Percentiles rank a stretch among this genome's conserved stretches.
phyloP scores from a whole-genome alignment of 2,797 vertebrate species.

The Stomatorhinus walkeri region DNA sequence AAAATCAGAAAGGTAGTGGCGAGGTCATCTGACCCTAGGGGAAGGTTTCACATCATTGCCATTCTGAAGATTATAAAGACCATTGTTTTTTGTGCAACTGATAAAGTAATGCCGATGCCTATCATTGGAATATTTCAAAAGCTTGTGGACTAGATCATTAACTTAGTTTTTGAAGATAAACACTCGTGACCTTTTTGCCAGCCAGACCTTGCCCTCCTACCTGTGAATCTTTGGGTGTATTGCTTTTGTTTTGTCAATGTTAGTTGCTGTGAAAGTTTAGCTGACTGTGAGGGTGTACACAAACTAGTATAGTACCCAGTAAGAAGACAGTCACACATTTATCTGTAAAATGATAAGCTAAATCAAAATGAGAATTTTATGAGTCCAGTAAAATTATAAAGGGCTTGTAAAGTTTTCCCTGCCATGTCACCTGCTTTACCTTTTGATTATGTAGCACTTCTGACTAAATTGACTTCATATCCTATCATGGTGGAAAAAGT shows the following conservation, averaged over 20 bases:
- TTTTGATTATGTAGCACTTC: neutral
- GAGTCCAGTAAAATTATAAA: neutral
- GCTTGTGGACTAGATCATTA: neutral
- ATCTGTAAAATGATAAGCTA: neutral
- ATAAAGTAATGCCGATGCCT: neutral
- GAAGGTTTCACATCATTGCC: neutral
- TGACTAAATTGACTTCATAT: neutral
- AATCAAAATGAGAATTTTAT: neutral
- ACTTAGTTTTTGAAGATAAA: neutral
- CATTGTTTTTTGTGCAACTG: neutral
- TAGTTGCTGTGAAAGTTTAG: neutral
- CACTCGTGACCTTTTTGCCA: neutral
- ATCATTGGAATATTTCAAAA: neutral
- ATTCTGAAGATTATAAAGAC: neutral
- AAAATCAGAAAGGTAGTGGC: neutral
- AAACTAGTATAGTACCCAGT: neutral
- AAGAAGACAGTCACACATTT: neutral
- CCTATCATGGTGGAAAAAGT: neutral
- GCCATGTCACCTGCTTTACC: neutral
- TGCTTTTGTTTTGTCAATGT: neutral
- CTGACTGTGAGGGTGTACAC: neutral
- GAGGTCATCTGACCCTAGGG: neutral
- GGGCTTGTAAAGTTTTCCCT: neutral
- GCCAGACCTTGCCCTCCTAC: constrained; percentile 14
- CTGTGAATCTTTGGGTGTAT: neutral